phyloP scores from a whole-genome alignment of 2,797 vertebrate species.

The Dendrocincla tyrannina region DNA sequence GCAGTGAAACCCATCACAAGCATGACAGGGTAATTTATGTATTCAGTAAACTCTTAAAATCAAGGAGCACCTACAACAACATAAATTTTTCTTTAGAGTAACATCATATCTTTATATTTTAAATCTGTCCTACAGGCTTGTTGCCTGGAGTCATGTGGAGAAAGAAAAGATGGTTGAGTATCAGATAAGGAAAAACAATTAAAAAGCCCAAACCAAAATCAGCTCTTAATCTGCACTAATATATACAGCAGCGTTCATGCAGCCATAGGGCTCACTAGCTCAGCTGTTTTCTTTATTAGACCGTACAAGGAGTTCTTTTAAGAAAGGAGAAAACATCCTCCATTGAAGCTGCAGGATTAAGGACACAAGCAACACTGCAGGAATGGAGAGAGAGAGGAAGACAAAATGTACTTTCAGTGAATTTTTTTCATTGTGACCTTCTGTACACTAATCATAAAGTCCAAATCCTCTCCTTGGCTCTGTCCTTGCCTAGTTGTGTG shows the following conservation, averaged over 20 bases:
- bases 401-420: neutral
- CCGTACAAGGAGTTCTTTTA: neutral
- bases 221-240: neutral
- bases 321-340: neutral
- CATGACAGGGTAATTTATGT: fast-evolving
- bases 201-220: neutral
- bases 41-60: neutral
- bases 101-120: neutral
- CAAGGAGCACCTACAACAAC: neutral
- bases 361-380: neutral
- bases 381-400: neutral
- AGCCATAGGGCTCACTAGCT: neutral
- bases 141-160: neutral
- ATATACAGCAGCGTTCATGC: fast-evolving
- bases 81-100: neutral
- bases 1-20: neutral
- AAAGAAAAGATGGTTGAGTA: neutral
- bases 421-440: neutral
- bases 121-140: neutral
- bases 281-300: neutral
- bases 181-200: neutral
- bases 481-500: neutral
- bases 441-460: neutral
- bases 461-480: neutral
- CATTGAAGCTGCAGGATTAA: neutral